Evolutionary conservation across 2,888 invertebrate species (phyloP), one percentile per base, ranked within the genome.

Genomic region (Catonia carolina): DNA sequence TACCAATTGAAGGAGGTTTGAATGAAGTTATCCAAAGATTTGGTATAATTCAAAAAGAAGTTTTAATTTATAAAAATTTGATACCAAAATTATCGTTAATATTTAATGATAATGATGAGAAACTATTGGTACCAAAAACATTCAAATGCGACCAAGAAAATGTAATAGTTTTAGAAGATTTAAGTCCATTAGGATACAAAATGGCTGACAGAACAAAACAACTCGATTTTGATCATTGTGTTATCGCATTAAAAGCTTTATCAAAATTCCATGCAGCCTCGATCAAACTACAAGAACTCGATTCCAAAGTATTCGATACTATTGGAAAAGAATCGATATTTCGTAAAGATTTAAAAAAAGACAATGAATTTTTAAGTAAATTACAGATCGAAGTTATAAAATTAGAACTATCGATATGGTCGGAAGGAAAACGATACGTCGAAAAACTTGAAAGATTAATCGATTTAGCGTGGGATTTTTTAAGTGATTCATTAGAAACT

Each of bases 181-280:
- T 45, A 10, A 45, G 15, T n/a, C 22, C 22, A 2, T 12, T 20
- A 6, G 45, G 45, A 8, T 45, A 23, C 5, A 45, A 45, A 12
- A 45, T 45, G 45, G 45, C 45, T 14, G 22, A 45, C n/a, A 22
- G 45, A 10, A 45, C n/a, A 45, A 7, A 14, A n/a, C 20, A 14
- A 27, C 22, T 45, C 7, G 22, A 22, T 22, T 45, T 45, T 45
- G 45, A 45, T 14, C 45, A 45, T 7, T 23, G 45, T 23, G 3
- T 10, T n/a, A 14, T 15, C 14, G 45, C 45, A 2, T 45, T 45
- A 14, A 45, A 45, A 45, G 18, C 45, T 10, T 20, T 45, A 15
- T 18, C 45, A 12, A 45, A 23, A 23, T 45, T 45, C n/a, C 45
- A 45, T 23, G 45, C 45, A 2, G 45, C 45, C 1, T 45, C 45